Conservation (phyloP, 2,888 invertebrate genomes). For the Apamea crenata region DNA sequence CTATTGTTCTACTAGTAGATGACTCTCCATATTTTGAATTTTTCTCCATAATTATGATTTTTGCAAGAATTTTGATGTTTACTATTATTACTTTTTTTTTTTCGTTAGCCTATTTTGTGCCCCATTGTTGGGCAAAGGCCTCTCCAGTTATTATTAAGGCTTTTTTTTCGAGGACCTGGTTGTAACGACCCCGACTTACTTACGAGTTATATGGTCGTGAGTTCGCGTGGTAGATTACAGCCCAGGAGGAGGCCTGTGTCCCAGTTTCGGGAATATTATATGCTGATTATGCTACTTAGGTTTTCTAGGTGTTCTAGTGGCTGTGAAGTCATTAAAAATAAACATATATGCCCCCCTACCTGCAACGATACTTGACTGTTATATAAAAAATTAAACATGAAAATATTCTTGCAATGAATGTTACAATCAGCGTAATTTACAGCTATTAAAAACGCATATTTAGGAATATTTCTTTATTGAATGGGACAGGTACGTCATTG, state of each 20-base stretch:
- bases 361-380: not conserved
- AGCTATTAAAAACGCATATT: slow-evolving; percentile 3
- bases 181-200: too few relatives aligned
- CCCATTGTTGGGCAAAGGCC: too few relatives aligned
- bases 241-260: too few relatives aligned
- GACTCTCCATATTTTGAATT: not conserved
- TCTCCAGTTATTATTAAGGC: too few relatives aligned
- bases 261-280: too few relatives aligned
- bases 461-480: not conserved
- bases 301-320: not conserved
- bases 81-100: not conserved
- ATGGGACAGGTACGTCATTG: slow-evolving; percentile 10
- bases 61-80: not conserved
- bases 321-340: not conserved
- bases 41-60: too few relatives aligned
- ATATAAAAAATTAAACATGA: not conserved
- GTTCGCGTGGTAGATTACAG: too few relatives aligned
- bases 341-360: not conserved
- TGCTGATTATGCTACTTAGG: not conserved
- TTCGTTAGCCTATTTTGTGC: too few relatives aligned
- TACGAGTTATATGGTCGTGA: too few relatives aligned
- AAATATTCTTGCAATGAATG: not conserved
- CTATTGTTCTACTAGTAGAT: slow-evolving; percentile 14
- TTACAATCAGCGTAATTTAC: not conserved
- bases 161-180: too few relatives aligned